Conservation (phyloP, 2,797 vertebrate species). For the Cetoscarus ocellatus region DNA sequence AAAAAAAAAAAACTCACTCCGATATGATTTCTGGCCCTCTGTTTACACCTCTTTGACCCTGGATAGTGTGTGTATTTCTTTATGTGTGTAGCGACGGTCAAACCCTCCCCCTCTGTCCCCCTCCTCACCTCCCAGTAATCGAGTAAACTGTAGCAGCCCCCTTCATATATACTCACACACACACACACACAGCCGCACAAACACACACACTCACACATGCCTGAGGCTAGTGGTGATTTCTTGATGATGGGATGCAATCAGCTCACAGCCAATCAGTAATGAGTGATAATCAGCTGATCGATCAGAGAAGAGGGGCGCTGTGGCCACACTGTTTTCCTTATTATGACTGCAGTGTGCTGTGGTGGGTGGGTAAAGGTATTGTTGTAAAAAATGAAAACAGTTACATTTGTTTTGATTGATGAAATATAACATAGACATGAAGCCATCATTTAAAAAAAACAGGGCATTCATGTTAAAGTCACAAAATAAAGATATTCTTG, state of each 20-base stretch:
- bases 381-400: background rate
- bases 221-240: conserved; percentile 87
- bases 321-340: conserved; percentile 71
- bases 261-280: conserved; percentile 91
- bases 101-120: conserved; percentile 47
- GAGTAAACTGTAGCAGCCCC: conserved; percentile 81
- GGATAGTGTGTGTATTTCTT: conserved; percentile 48
- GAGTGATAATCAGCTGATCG: conserved; percentile 93
- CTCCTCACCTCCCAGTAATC: conserved; percentile 72
- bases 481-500: no score
- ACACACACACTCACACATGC: conserved; percentile 61
- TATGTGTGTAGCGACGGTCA: conserved; percentile 52
- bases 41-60: conserved; percentile 67
- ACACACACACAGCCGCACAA: conserved; percentile 43
- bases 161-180: conserved; percentile 61
- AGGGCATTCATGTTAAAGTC: no score
- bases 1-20: conserved; percentile 18
- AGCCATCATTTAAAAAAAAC: no score
- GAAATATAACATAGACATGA: no score
- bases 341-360: conserved; percentile 21
- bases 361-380: background rate
- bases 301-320: conserved; percentile 78
- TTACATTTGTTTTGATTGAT: background rate
- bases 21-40: conserved; percentile 66
- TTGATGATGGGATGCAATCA: conserved; percentile 89